Evolutionary conservation across 2,888 invertebrate genomes (phyloP), one percentile per base, ranked within the genome.

Genomic region (Pandemis heparana): DNA sequence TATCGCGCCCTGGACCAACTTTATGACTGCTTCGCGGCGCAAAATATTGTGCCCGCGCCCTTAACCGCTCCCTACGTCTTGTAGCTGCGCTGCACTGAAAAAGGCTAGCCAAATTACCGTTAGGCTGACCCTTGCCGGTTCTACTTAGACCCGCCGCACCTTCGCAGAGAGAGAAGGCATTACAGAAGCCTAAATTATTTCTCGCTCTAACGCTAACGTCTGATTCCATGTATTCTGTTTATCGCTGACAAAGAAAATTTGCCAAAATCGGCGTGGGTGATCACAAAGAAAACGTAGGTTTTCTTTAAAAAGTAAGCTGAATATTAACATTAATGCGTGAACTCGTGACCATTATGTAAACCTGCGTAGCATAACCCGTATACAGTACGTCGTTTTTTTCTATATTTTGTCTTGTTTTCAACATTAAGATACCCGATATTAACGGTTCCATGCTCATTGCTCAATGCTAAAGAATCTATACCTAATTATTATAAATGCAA

Each of bases 1-100:
- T 90, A 90, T 89, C 90, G 85, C 90, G 85, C 81, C 79, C 81
- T 82, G 85, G 81, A 81, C 82, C 80, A 87, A 87, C 79, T 89
- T 89, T 85, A 83, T 85, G 86, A 80, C 78, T 83, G 84, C 86
- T 87, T 84, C 84, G 83, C 82, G 81, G 78, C 82, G 81, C 81
- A 81, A 84, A 83, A 86, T 85, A 85, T 85, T 83, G 82, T 80
- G 80, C 82, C 79, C 78, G 78, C 77, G 76, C 78, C 79, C 77
- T 76, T 80, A 79, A 32, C 79, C 77, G 39, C 56, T 65, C 39
- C 41, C 39, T 41, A 39, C 38, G 43, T 71, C 63, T 67, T 39
- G 51, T 51, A 51, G 12, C 41, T 10, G 12, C 43, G 43, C 43
- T 43, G 62, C 46, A 64, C 23, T 43, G 43, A 18, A 60, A 59